A percentile compares a stretch with the other conserved stretches of the same genome.
Evolutionary conservation across 2,113 vertebrate genomes (phyloP).

Genomic region (Takifugu flavidus): DNA sequence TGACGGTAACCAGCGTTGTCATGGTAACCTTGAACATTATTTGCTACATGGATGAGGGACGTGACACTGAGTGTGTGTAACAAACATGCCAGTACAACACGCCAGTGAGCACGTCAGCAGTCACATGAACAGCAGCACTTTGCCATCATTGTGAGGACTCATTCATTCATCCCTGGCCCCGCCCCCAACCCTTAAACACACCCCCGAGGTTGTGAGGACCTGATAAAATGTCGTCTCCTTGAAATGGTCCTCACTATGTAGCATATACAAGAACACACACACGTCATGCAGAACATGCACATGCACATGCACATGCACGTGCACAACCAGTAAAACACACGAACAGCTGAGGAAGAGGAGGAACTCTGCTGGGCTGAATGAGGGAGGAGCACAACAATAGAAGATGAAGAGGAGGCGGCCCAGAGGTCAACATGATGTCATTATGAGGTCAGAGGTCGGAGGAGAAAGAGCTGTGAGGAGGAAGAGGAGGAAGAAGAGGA

Average conservation of each 20-base stretch:
- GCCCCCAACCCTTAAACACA: no score
- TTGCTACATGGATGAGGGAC: no score
- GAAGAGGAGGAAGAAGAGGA: conserved; percentile 67
- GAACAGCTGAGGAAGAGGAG: conserved; percentile 69
- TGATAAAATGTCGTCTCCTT: no score
- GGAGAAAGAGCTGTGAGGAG: conserved; percentile 78
- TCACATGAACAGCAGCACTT: no score
- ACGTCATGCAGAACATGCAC: neutral
- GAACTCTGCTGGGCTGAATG: conserved; percentile 38
- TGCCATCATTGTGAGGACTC: no score
- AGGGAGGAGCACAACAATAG: conserved; percentile 64
- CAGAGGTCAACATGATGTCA: conserved; percentile 82
- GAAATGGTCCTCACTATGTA: neutral
- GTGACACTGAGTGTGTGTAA: no score
- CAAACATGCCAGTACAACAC: no score
- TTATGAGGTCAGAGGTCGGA: conserved; percentile 87
- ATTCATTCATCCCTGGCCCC: no score
- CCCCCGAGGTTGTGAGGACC: no score
- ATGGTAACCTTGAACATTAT: no score
- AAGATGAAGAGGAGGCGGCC: conserved; percentile 74
- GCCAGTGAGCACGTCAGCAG: no score
- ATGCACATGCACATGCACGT: conserved; percentile 10
- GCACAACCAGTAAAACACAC: conserved; percentile 66
- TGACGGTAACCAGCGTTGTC: no score
- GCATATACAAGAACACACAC: neutral